Percentiles rank a stretch among this genome's conserved stretches.
phyloP scores from a whole-genome alignment of 2,113 vertebrate species.

The Glaucomys volans region DNA sequence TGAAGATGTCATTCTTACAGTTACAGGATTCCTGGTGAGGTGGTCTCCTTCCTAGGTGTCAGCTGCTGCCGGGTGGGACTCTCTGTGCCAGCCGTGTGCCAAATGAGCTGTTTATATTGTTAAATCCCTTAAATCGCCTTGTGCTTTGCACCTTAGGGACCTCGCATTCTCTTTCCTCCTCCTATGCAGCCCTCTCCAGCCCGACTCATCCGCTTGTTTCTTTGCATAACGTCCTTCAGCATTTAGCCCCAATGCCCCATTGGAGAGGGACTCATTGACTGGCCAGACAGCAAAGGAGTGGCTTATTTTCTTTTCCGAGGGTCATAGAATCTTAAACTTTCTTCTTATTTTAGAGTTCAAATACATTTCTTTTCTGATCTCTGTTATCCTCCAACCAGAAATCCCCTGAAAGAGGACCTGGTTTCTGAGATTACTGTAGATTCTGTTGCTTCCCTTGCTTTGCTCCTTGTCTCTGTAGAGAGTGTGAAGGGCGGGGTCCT shows the following conservation, averaged over 20 bases:
- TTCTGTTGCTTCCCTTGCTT: not conserved
- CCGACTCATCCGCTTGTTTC: not conserved
- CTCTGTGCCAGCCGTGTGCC: not conserved
- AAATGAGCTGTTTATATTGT: not conserved
- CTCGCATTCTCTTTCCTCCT: not conserved
- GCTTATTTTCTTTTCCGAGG: not conserved
- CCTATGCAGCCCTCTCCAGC: not conserved
- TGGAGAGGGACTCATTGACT: not conserved
- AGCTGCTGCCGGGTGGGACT: not conserved
- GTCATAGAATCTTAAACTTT: not conserved
- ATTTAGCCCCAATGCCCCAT: not conserved
- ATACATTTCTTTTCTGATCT: not conserved
- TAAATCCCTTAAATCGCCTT: not conserved
- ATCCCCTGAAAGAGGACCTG: not conserved
- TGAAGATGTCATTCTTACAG: not conserved
- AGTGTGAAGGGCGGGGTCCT: not conserved
- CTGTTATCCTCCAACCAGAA: not conserved
- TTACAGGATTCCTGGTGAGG: not conserved
- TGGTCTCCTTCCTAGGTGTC: not conserved
- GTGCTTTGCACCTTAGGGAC: not conserved
- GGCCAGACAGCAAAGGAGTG: not conserved
- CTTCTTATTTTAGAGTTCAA: not conserved
- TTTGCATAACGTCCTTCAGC: not conserved
- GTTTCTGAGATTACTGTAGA: not conserved
- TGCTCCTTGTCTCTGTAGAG: not conserved